Evolutionary conservation across 2,888 invertebrate species (phyloP), one percentile per base, ranked within the genome.

Genomic region (Dicyrtomina minuta): DNA sequence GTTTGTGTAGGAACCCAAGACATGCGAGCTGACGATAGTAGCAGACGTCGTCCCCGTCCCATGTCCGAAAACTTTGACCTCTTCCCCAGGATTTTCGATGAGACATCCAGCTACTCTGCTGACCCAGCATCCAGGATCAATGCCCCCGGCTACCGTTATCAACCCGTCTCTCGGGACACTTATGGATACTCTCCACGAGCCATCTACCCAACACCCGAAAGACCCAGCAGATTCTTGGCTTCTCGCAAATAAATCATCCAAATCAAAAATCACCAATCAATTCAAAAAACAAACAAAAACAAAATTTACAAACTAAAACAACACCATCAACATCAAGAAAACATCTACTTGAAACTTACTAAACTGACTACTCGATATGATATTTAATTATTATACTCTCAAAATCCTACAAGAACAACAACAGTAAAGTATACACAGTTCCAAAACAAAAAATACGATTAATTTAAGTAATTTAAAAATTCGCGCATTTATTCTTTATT

Each of bases 101-200:
- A 92, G 82, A 92, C 92, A 79, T 83, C 87, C 74, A 39, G 39
- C 3, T 90, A 92, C 78, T 87, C 88, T 78, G 92, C 92, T 83
- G 75, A 77, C 43, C 70, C 78, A 41, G 44, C 69, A 33, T 64
- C 70, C 56, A 89, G 93, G 83, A 91, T 93, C 85, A 86, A 89
- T 82, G 89, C 90, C 70, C 90, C 91, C 81, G 93, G 93, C 80
- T 93, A 93, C 88, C 90, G 92, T 84, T 93, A 93, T 86, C 86
- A 91, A 84, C 93, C 93, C 79, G 90, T 93, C 80, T 92, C 92
- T 85, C 89, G 93, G 82, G 93, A 93, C 82, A 89, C 88, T 81
- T 93, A 93, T 84, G 93, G 93, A 76, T 92, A 92, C 85, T 90
- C 92, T 79, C 93, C 93, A 59, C 51, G 77, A 46, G 49, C 90